phyloP scores from a whole-genome alignment of 2,797 vertebrate genomes.

The Coilia nasus region DNA sequence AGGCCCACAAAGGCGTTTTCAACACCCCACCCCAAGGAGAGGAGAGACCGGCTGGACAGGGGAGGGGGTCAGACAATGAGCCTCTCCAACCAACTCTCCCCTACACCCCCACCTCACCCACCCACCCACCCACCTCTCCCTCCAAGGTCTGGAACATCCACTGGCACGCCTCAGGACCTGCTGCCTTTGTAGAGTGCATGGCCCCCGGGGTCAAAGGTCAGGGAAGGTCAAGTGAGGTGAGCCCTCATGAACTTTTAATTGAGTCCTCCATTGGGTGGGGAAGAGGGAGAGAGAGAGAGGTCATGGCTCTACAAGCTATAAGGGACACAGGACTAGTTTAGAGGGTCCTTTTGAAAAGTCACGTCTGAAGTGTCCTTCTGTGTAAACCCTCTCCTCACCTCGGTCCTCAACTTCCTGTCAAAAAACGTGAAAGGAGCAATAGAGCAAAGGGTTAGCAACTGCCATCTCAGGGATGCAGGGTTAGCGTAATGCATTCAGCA shows the following conservation, averaged over 20 bases:
- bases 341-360: slow-evolving; percentile 27
- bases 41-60: slow-evolving; percentile 70
- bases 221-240: slow-evolving; percentile 58
- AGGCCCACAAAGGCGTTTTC: slow-evolving; percentile 74
- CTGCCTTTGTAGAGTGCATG: slow-evolving; percentile 50
- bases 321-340: slow-evolving; percentile 27
- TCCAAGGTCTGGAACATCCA: slow-evolving; percentile 19
- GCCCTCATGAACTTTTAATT: slow-evolving; percentile 62
- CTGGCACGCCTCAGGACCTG: slow-evolving; percentile 40
- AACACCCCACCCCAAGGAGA: slow-evolving; percentile 67
- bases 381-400: slow-evolving; percentile 21
- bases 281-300: not conserved
- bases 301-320: slow-evolving; percentile 3
- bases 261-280: slow-evolving; percentile 44
- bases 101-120: slow-evolving; percentile 20
- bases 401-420: not conserved
- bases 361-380: slow-evolving; percentile 15
- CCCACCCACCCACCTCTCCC: not conserved
- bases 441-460: slow-evolving; percentile 20
- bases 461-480: not conserved
- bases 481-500: not conserved
- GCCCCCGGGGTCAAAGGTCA: slow-evolving; percentile 55
- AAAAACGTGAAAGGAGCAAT: slow-evolving; percentile 12
- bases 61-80: slow-evolving; percentile 54
- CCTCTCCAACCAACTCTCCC: slow-evolving; percentile 58